phyloP scores from a whole-genome alignment of 2,888 invertebrate genomes.

The Harpalus rubripes region DNA sequence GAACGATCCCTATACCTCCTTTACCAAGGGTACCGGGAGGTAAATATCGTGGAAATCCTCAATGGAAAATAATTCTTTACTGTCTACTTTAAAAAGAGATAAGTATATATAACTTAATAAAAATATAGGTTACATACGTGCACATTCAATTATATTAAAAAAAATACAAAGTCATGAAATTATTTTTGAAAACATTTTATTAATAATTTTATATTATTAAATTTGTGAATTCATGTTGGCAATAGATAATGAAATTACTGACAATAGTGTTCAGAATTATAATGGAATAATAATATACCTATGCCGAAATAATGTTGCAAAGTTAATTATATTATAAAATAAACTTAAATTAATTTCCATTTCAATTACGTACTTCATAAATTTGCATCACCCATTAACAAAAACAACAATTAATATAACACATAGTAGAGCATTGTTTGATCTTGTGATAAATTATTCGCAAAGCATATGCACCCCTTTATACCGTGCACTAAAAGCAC shows the following conservation, averaged over 20 bases:
- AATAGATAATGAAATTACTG: background rate
- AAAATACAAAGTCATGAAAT: too few species aligned
- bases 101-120: too few species aligned
- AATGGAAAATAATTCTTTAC: too few species aligned
- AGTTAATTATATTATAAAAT: conserved; percentile 40
- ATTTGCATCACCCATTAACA: conserved; percentile 6
- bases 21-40: too few species aligned
- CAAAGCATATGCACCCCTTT: conserved; percentile 47
- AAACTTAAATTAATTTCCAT: conserved; percentile 24
- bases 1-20: too few species aligned
- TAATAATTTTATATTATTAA: too few species aligned
- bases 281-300: background rate
- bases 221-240: too few species aligned
- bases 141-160: too few species aligned
- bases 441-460: conserved; percentile 34
- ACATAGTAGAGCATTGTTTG: conserved; percentile 39
- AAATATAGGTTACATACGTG: too few species aligned
- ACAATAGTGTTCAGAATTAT: background rate
- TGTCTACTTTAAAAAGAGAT: too few species aligned
- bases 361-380: conserved; percentile 14
- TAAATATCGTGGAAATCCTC: too few species aligned
- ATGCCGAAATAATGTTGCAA: background rate
- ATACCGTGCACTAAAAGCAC: conserved; percentile 24
- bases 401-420: conserved; percentile 39
- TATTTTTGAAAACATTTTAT: too few species aligned